Evolutionary conservation across 1,140 invertebrate genomes (phyloP).

Genomic region (Drosophila carrolli): DNA sequence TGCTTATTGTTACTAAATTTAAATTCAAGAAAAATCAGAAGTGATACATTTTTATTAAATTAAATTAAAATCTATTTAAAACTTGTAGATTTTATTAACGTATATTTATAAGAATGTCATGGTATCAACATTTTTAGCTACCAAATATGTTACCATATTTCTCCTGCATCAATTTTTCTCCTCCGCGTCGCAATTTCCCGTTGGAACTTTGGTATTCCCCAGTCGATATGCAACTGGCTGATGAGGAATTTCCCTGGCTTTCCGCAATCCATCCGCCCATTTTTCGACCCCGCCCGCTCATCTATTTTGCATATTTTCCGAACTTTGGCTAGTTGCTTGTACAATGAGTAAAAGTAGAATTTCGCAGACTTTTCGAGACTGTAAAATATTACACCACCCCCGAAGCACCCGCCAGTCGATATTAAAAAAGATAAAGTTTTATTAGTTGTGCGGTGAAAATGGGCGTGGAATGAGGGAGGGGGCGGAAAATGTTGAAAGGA

Average conservation of each 20-base stretch:
- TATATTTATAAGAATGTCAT: background rate
- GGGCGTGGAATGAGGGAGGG: background rate
- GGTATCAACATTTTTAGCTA: background rate
- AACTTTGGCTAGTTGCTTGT: constrained; percentile 55
- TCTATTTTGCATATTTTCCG: constrained; percentile 67
- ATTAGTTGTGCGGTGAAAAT: constrained; percentile 52
- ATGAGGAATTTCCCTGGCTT: constrained; percentile 19
- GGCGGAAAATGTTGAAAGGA: background rate
- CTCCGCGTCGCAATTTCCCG: background rate
- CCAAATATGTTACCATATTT: background rate
- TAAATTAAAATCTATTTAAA: no score
- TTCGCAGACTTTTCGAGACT: constrained; percentile 28
- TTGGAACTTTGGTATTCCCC: constrained; percentile 24
- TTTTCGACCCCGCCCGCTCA: constrained; percentile 18
- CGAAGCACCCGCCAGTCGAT: constrained; percentile 51
- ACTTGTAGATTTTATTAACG: no score
- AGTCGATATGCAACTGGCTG: constrained; percentile 29
- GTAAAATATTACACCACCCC: constrained; percentile 55
- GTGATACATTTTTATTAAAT: no score
- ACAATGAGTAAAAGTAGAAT: constrained; percentile 35
- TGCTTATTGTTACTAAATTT: no score
- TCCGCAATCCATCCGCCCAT: background rate
- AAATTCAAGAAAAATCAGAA: no score
- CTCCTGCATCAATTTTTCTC: background rate
- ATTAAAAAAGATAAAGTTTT: constrained; percentile 73